Evolutionary conservation across 1,140 invertebrate species (phyloP), one percentile per base, ranked within the genome.

Genomic region (Coelopa frigida): DNA sequence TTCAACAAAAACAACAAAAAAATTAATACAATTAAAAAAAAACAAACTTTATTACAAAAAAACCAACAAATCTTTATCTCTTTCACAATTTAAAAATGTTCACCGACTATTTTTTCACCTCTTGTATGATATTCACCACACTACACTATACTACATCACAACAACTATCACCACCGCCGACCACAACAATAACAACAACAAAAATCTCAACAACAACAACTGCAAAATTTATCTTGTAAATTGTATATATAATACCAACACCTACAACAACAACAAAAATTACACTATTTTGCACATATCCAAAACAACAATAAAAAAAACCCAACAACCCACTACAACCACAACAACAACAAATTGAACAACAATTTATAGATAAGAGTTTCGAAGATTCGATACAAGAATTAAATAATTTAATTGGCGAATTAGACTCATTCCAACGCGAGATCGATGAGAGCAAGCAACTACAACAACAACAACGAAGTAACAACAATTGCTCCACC

Each of bases 381-480:
- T 69, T 68, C 52, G 66, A 69, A 61, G 63, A 68, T 51, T 70
- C 63, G 49, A 69, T 69, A 53, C 61, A 69, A 64, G 67, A 65
- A 53, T 49, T 70, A 58, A 68, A 69, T 56, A 69, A 69, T 68
- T 57, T 70, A 59, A 70, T 70, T 69, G 67, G 67, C 57, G 67
- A 70, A 68, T 54, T 70, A 57, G 67, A 70, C 58, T 63, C 67
- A 38, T 70, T 70, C 49, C 67, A 70, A 69, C 61, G 63, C 43
- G 67, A 70, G 55, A 68, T 69, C 44, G 67, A 70, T 62, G 60
- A 58, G 53, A 61, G 61, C 52, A 59, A 64, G 49, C 51, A 52
- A 18, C 41, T 50, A 18, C 48, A 46, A 17, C 44, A 44, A 14
- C 18, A 27, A 32, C 37, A 51, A 18, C 51, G 50, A 17, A 44